Conservation (phyloP, 2,888 invertebrate genomes). For the Habroteleia sp. region DNA sequence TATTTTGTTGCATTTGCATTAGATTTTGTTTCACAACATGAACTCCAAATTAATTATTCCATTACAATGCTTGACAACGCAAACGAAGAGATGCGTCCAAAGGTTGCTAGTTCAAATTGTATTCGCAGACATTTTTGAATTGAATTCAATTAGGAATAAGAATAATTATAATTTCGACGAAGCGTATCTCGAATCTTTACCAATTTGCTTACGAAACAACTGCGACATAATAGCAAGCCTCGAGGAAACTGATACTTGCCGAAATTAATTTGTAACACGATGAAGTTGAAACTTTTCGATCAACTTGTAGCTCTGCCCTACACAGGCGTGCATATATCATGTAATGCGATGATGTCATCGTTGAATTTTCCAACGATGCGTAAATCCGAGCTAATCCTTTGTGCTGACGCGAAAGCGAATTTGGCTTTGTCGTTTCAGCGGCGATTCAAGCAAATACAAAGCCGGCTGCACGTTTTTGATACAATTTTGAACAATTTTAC, state of each 20-base stretch:
- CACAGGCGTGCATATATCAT: slow-evolving; percentile 6
- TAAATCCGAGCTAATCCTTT: slow-evolving; percentile 51
- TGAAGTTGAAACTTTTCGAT: slow-evolving; percentile 21
- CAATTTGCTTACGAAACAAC: too few relatives aligned
- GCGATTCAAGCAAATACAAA: slow-evolving; percentile 17
- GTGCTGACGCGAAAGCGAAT: slow-evolving; percentile 39
- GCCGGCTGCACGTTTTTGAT: slow-evolving; percentile 9
- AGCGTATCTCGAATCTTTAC: too few relatives aligned
- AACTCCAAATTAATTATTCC: too few relatives aligned
- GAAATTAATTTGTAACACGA: slow-evolving; percentile 13
- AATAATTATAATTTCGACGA: too few relatives aligned
- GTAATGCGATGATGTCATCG: slow-evolving; percentile 56
- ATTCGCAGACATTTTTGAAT: too few relatives aligned
- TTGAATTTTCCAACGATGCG: slow-evolving; percentile 53
- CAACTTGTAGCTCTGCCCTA: slow-evolving; percentile 4
- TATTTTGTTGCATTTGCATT: too few relatives aligned
- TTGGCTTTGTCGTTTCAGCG: slow-evolving; percentile 23
- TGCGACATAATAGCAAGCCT: too few relatives aligned
- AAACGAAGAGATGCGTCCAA: too few relatives aligned
- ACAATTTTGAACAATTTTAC: slow-evolving; percentile 19
- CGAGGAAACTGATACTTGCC: slow-evolving; percentile 6
- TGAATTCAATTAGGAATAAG: too few relatives aligned
- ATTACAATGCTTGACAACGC: too few relatives aligned
- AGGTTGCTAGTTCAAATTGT: too few relatives aligned
- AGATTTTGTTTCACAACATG: too few relatives aligned